Evolutionary conservation across 2,888 invertebrate species (phyloP), one percentile per base, ranked within the genome.

Genomic region (Drosophila borborema): DNA sequence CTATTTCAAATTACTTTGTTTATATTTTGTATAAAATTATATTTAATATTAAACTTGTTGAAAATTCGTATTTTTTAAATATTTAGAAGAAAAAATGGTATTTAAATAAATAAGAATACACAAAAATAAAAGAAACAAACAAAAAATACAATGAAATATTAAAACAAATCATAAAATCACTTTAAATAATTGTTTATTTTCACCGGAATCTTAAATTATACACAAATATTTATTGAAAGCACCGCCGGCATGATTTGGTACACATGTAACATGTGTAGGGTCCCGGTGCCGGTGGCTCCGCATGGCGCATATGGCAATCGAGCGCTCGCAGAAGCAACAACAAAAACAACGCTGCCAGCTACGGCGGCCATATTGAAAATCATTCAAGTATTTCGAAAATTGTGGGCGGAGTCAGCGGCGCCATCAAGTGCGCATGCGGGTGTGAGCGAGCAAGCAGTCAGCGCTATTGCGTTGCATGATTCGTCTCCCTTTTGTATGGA

Each of bases 351-450:
- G 53, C 68, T 59, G 66, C 45, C 60, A 54, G 58, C 59, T 53
- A 59, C 73, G 81, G 86, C 91, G 90, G 92, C 92, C 92, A 92
- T 92, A 87, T 92, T 92, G 92, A 91, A 92, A 91, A 87, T 91
- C 91, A 92, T 77, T 92, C 87, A 91, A 91, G 90, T 92, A 92
- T 91, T 92, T 91, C 92, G 90, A 91, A 91, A 85, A 74, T 61
- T 60, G 91, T 86, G 79, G 93, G 93, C 91, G 93, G 92, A 91
- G 92, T 81, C 85, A 79, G 59, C 53, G 59, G 46, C 55, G 64
- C 56, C 67, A 69, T 65, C 79, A 78, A 78, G 65, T 72, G 79
- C 80, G 77, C 74, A 65, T 73, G 77, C 74, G 77, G 49, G 76
- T 77, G 80, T 70, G 81, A 90, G 80, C 62, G 76, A 75, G 78